Base-by-base conservation (phyloP, 2,113 vertebrate genomes). In the Syngnathus typhle region DNA sequence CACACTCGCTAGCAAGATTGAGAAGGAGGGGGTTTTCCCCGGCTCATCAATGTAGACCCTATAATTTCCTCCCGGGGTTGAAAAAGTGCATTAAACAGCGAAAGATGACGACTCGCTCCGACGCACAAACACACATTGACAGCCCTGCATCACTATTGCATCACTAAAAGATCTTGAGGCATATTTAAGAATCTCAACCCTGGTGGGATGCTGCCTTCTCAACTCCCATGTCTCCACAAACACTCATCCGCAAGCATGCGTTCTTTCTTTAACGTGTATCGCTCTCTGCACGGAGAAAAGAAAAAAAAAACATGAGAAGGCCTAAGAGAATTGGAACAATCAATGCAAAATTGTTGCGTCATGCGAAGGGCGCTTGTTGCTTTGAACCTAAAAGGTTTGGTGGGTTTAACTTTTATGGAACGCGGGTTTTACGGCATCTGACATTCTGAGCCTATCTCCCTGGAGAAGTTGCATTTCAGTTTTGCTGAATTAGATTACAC, bases 121-220 rank as follows among this genome's bases (percentile, higher is more conserved):
- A 68, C 65, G 54, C 63, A 73, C 54, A 72, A 68, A 67, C 71
- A 68, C 72, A 79, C 68, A 67, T 67, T 56, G 23, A 72, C 77
- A 82, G 61, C 70, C 69, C 75, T 84, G 71, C 85, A 81, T 87
- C 84, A 88, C 71, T 84, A 73, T 89, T 89, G 83, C 87, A 86
- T 88, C 88, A 90, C 74, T 74, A 84, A 85, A 88, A 86, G 83
- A 84, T 65, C 84, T 70, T 69, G 66, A 84, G 73, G 79, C 79
- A 82, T 79, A 84, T 83, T 84, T 83, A 80, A 83, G 78, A 77
- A 79, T 75, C 68, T 61, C 63, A 84, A 82, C 73, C 85, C 88
- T 85, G 56, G 63, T 77, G 85, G 83, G 82, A 81, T 46, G 71
- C 76, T 76, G 68, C 80, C 64, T 81, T 72, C 76, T 81, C 65